Base-by-base conservation (phyloP, 2,888 invertebrate genomes). In the Callinectes sapidus region DNA sequence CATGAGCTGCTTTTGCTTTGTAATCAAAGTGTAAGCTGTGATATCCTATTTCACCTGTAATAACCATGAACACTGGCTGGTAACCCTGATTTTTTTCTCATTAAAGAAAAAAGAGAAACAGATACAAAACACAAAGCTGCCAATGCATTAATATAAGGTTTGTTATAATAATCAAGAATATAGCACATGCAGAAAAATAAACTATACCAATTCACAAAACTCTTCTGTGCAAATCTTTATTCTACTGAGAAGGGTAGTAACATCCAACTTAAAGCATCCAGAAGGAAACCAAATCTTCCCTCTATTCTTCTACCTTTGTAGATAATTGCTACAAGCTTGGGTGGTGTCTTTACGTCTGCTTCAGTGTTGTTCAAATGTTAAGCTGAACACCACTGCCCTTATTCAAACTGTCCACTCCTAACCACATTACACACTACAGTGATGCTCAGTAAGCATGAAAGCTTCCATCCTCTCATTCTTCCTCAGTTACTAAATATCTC, bases 91-190 rank as follows among this genome's bases (percentile, higher is more conserved):
- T 16, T 28, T 10, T 71, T 28, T 0, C 8, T 28, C 1, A 1
- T 28, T 1, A 71, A 3, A 28, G 2, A 71, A 28, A 71, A 71
- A 71, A n/a, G 18, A 10, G 3, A 8, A 48, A 48, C 18, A 5
- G 3, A 10, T 35, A 81, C 32, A 81, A 13, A 35, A 81, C 35
- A 35, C 28, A 32, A n/a, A 77, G 81, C 81, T 35, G 81, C 81
- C 81, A 81, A 81, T 81, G n/a, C n/a, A 77, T 28, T 28, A 77
- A n/a, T 77, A 77, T n/a, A 71, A 81, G 28, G 77, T 16, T 81
- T 81, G 81, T 81, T 81, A 81, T 35, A 81, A 81, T 0, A 35
- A 81, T 81, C 28, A 81, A 77, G 23, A 61, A 1, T 71, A 28
- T 71, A 81, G 3, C n/a, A 23, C 23, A 71, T 3, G 18, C 16